These are phyloP conservation scores for Taxidea taxus DNA, from an alignment of 2,113 vertebrate genomes.

Conservation along the genomic window DNA sequence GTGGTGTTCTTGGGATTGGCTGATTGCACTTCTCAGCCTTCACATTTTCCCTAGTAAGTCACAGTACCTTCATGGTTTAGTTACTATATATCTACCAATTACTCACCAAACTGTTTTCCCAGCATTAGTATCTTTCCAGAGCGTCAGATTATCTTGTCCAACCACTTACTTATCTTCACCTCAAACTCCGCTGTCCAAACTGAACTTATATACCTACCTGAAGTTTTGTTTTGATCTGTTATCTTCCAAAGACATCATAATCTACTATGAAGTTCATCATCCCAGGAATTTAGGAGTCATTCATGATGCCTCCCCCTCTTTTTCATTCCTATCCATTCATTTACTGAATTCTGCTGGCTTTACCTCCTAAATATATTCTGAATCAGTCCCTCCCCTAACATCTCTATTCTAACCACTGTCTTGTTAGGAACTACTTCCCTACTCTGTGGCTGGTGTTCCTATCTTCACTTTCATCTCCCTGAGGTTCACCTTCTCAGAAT, in stretches of 20 bases:
- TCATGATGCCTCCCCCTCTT: neutral
- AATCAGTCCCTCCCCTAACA: neutral
- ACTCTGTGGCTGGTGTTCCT: neutral
- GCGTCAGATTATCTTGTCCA: neutral
- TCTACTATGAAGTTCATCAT: neutral
- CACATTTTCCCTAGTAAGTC: neutral
- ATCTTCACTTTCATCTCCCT: neutral
- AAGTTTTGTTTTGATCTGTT: neutral
- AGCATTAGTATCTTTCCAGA: neutral
- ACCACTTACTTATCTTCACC: neutral
- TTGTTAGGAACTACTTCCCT: neutral
- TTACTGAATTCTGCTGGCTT: neutral
- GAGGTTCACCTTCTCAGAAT: neutral
- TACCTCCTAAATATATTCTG: neutral
- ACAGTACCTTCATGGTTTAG: neutral
- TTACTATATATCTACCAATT: neutral
- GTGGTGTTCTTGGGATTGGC: neutral
- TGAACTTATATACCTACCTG: neutral
- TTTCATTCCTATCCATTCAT: neutral
- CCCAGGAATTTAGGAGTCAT: neutral
- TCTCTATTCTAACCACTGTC: neutral
- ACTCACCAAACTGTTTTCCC: neutral
- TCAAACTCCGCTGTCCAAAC: neutral
- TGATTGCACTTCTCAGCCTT: neutral
- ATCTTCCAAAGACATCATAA: neutral